Base-by-base conservation (phyloP, 2,888 invertebrate species). In the Tipula confusa region DNA sequence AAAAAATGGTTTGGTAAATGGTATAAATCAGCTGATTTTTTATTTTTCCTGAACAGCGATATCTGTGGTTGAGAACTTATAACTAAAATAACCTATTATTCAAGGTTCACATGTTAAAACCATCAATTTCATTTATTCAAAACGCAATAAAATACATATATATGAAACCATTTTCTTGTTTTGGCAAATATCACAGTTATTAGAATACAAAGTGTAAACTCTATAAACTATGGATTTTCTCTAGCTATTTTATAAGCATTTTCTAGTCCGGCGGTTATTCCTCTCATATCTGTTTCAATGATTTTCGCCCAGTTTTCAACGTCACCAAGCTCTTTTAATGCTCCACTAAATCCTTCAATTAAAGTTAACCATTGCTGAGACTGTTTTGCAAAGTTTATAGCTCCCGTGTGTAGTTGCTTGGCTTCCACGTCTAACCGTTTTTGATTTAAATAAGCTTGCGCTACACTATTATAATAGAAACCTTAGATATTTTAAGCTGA, bases 241-340 rank as follows among this genome's bases (percentile, higher is more conserved):
- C 91, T 89, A 0, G 93, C 91, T 29, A 91, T 95, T 91, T 96
- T 96, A 88, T 98, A 98, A 9, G 98, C 98, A 89, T 95, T 94
- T 90, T 98, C 98, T 85, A 99, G 91, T 24, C 98, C 97, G 86
- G 95, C 95, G 6, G 96, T 95, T 85, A 99, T 95, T 1, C 96
- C 94, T 87, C 95, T 93, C 94, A 99, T 97, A 88, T 99, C 99
- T 84, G 94, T 94, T 89, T 99, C 99, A 86, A 99, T 99, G 86
- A 96, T 97, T 85, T 95, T 93, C 0, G 99, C 97, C 99, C 99
- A 99, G 89, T 98, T 99, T 88, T 99, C 98, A 0, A 98, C 98
- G 91, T 99, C 99, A 0, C 99, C 99, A 83, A 99, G 93, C 91
- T 99, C 99, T 92, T 98, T 96, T 1, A 97, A 90, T 0, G 96